These are phyloP conservation scores for Poecilia velifera DNA, from an alignment of 2,797 vertebrate genomes.

Conservation along the genomic window DNA sequence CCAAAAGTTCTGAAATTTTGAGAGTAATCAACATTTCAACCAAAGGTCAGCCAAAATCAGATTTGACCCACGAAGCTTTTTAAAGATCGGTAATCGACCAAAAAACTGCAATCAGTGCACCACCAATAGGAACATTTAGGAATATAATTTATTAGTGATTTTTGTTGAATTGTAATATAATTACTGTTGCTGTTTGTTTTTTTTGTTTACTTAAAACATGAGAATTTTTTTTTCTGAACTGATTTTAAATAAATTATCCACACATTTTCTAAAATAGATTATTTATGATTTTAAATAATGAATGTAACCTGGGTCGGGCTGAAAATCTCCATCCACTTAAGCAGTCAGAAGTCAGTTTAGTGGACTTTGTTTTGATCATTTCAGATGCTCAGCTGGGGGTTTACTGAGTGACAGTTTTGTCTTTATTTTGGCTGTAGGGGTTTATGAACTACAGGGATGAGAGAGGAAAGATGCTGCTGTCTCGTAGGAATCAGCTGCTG, in stretches of 20 bases:
- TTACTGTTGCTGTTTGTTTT: neutral
- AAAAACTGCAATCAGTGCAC: too few relatives aligned
- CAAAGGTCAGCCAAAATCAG: too few relatives aligned
- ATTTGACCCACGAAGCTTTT: too few relatives aligned
- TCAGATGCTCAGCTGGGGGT: neutral
- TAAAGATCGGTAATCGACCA: too few relatives aligned
- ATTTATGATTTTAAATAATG: neutral
- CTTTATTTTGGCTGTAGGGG: conserved; percentile 74
- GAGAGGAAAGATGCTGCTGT: conserved; percentile 93
- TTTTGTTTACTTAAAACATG: neutral
- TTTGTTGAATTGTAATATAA: neutral
- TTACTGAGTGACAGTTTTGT: neutral
- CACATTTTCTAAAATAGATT: neutral
- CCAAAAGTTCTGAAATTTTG: too few relatives aligned
- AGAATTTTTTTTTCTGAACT: neutral
- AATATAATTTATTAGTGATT: neutral
- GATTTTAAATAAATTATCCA: neutral
- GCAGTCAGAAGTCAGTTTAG: neutral
- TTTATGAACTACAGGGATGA: conserved; percentile 89
- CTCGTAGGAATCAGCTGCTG: conserved; percentile 92
- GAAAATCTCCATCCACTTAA: neutral
- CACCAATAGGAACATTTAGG: neutral
- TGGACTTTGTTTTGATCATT: neutral
- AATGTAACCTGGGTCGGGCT: too few relatives aligned
- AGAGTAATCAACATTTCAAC: too few relatives aligned